Evolutionary conservation across 2,113 vertebrate species (phyloP).

Genomic region (Amia ocellicauda): DNA sequence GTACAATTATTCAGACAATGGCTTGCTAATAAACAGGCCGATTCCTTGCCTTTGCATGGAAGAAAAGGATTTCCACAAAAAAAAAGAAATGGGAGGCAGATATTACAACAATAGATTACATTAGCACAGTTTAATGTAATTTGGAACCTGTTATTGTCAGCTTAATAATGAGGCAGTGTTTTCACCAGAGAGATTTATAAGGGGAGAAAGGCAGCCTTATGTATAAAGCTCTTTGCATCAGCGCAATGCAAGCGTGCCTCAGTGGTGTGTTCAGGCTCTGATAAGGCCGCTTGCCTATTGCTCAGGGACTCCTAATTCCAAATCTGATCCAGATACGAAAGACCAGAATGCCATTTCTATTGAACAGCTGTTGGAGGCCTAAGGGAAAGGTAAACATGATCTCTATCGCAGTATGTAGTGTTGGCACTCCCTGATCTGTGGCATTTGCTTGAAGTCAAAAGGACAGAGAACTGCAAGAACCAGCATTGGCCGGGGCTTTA

Average conservation of each 20-base stretch:
- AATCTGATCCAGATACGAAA: conserved; percentile 14
- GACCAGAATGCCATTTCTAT: not conserved
- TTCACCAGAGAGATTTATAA: conserved; percentile 24
- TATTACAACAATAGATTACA: conserved; percentile 18
- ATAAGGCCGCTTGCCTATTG: conserved; percentile 17
- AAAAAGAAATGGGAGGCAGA: too few relatives aligned
- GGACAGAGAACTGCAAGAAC: not conserved
- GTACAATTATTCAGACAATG: too few relatives aligned
- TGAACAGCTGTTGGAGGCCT: not conserved
- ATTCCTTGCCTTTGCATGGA: too few relatives aligned
- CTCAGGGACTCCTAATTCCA: conserved; percentile 8
- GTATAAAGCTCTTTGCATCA: not conserved
- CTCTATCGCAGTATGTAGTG: not conserved
- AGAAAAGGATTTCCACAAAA: too few relatives aligned
- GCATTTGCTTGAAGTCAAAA: not conserved
- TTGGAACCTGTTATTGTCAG: conserved; percentile 26
- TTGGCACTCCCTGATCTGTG: not conserved
- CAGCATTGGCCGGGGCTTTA: not conserved
- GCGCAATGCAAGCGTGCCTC: conserved; percentile 5
- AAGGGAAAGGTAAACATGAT: not conserved
- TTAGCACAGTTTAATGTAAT: conserved; percentile 24
- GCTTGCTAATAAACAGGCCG: too few relatives aligned
- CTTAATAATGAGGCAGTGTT: conserved; percentile 30
- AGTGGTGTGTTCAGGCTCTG: conserved; percentile 20
- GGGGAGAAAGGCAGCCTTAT: not conserved